Conservation (phyloP, 2,888 invertebrate species). For the Malacosoma neustria region DNA sequence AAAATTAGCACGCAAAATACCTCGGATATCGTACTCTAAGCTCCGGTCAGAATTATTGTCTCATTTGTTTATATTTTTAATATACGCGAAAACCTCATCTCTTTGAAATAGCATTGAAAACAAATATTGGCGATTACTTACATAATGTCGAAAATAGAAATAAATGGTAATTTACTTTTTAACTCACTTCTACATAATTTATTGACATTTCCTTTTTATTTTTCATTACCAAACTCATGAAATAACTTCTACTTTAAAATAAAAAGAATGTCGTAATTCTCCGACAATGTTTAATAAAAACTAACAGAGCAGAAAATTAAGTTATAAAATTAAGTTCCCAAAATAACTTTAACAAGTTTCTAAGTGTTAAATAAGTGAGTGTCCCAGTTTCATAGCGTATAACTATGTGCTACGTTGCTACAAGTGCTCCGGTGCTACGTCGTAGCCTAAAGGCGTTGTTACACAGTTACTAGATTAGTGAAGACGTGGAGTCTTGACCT, state of each 20-base stretch:
- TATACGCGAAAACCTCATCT: too few relatives aligned
- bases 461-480: slow-evolving; percentile 44
- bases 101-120: too few relatives aligned
- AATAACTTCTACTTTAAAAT: slow-evolving; percentile 8
- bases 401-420: slow-evolving; percentile 23
- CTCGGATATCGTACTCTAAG: too few relatives aligned
- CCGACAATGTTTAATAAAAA: not conserved
- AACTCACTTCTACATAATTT: too few relatives aligned
- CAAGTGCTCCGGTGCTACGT: slow-evolving; percentile 8
- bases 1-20: too few relatives aligned
- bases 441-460: slow-evolving; percentile 44
- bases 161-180: too few relatives aligned
- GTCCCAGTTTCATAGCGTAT: slow-evolving; percentile 25
- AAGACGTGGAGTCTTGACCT: slow-evolving; percentile 50
- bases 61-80: too few relatives aligned
- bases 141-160: too few relatives aligned
- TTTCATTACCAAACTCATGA: too few relatives aligned
- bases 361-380: slow-evolving; percentile 3
- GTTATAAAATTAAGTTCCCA: not conserved
- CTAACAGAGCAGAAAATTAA: not conserved
- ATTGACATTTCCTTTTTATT: too few relatives aligned
- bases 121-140: too few relatives aligned
- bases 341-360: not conserved
- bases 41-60: too few relatives aligned
- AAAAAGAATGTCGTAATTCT: slow-evolving; percentile 12